A percentile compares a stretch with the other conserved stretches of the same genome.
Conservation (phyloP, 2,113 vertebrate species). For the Ellobius talpinus region DNA sequence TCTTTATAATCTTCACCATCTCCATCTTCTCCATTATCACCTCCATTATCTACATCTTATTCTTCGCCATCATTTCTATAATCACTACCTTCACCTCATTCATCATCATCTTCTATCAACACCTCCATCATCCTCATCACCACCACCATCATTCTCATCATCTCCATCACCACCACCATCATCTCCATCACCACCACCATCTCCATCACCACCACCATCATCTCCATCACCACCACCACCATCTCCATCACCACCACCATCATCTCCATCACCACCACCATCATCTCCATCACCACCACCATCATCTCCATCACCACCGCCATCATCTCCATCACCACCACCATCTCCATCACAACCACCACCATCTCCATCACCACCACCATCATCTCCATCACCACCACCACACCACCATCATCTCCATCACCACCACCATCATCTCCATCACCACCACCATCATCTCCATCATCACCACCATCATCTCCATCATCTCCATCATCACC, state of each 20-base stretch:
- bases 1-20: neutral
- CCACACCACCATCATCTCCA: neutral
- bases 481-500: neutral
- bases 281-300: accelerated
- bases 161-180: accelerated
- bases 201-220: accelerated
- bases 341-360: neutral
- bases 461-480: neutral
- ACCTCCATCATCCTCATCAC: neutral
- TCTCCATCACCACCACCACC: accelerated
- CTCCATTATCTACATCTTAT: neutral
- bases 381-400: too few species aligned
- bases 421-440: neutral
- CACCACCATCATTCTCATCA: accelerated
- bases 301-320: accelerated
- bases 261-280: neutral
- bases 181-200: accelerated
- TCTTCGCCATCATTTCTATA: neutral
- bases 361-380: too few species aligned
- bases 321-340: accelerated
- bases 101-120: neutral
- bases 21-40: too few species aligned
- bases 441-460: accelerated
- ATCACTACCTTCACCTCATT: accelerated
- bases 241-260: accelerated